These are phyloP conservation scores for Campaea margaritaria DNA, from an alignment of 2,888 invertebrate species.

Conservation along the genomic window DNA sequence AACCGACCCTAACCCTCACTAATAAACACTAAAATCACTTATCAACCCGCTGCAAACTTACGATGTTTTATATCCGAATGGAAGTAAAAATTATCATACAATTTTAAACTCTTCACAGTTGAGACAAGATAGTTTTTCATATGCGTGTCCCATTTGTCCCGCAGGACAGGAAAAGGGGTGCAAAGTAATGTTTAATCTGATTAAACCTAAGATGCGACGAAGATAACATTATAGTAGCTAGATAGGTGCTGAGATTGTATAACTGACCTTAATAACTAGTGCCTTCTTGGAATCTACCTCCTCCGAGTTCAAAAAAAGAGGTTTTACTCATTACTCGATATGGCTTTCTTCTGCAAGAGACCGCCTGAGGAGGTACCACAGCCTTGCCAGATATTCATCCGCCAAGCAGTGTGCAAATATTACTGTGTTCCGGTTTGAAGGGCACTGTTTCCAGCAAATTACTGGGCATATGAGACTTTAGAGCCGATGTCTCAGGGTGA, in stretches of 20 bases:
- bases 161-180: slow-evolving; percentile 40
- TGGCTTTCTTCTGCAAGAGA: too few species aligned
- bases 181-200: slow-evolving; percentile 32
- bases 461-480: too few species aligned
- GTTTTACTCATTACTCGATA: too few species aligned
- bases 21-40: slow-evolving; percentile 2
- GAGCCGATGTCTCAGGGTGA: too few species aligned
- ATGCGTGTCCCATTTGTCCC: slow-evolving; percentile 10
- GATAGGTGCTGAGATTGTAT: slow-evolving; percentile 22
- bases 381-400: too few species aligned
- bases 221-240: slow-evolving; percentile 17
- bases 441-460: too few species aligned
- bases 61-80: not conserved
- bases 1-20: not conserved
- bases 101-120: not conserved
- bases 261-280: not conserved
- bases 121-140: not conserved
- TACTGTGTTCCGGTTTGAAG: too few species aligned
- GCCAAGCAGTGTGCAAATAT: too few species aligned
- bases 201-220: slow-evolving; percentile 31
- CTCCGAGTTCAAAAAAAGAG: too few species aligned
- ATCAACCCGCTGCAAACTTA: not conserved
- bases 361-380: too few species aligned
- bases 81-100: too few species aligned
- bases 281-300: too few species aligned